phyloP scores from a whole-genome alignment of 92 coral and sea anemone genomes.

The Palythoa heliodiscus region DNA sequence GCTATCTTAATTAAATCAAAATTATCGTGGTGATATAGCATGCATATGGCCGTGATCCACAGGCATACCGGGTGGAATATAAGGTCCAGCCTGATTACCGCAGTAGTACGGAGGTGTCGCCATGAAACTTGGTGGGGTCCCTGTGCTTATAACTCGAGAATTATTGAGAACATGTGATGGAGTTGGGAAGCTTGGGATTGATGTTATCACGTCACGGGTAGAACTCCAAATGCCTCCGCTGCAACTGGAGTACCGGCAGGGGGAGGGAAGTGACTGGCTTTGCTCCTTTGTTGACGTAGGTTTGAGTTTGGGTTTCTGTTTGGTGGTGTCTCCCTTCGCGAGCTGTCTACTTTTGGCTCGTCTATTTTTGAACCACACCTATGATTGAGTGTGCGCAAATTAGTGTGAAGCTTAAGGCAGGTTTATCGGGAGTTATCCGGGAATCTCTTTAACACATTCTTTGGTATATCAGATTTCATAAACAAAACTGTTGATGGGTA shows the following conservation, averaged over 20 bases:
- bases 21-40: slow-evolving; percentile 86
- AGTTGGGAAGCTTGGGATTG: slow-evolving; percentile 80
- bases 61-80: slow-evolving; percentile 78
- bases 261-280: slow-evolving; percentile 76
- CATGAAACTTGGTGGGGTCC: slow-evolving; percentile 81
- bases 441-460: slow-evolving; percentile 40
- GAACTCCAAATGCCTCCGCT: slow-evolving; percentile 97
- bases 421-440: slow-evolving; percentile 19
- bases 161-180: slow-evolving; percentile 84
- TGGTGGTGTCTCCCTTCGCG: slow-evolving; percentile 76
- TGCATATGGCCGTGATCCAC: slow-evolving; percentile 88
- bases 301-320: slow-evolving; percentile 89
- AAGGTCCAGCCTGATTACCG: slow-evolving; percentile 87
- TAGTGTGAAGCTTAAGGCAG: background rate
- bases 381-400: slow-evolving; percentile 29
- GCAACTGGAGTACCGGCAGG: slow-evolving; percentile 95
- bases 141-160: slow-evolving; percentile 75
- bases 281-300: slow-evolving; percentile 85
- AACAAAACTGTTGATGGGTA: background rate
- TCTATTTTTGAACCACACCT: slow-evolving; percentile 99
- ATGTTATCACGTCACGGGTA: slow-evolving; percentile 85
- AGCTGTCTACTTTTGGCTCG: slow-evolving; percentile 96
- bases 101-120: slow-evolving; percentile 97
- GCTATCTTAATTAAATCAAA: background rate
- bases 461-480: slow-evolving; percentile 13